Conservation (phyloP, 1,140 invertebrate genomes). For the Oreohelix idahoensis region DNA sequence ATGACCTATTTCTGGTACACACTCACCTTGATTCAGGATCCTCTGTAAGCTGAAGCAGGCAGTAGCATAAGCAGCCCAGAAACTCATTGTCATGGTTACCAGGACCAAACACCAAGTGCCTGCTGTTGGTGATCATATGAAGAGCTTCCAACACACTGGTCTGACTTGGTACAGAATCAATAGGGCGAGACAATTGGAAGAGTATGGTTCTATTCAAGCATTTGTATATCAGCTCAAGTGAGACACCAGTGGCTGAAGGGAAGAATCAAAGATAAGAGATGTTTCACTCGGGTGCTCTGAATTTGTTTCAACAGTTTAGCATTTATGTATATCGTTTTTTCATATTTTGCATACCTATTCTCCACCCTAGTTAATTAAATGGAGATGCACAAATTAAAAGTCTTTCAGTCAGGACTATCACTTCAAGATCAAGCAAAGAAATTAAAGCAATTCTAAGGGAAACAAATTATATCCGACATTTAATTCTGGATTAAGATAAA, state of each 20-base stretch:
- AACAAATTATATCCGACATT: too few species aligned
- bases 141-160: conserved; percentile 93
- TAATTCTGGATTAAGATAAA: too few species aligned
- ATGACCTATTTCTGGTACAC: neutral
- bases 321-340: too few species aligned
- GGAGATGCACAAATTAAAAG: too few species aligned
- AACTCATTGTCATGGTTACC: conserved; percentile 96
- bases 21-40: conserved; percentile 86
- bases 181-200: conserved; percentile 91
- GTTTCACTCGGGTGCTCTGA: too few species aligned
- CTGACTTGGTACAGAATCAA: conserved; percentile 86
- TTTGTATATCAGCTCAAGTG: conserved; percentile 87
- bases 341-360: too few species aligned
- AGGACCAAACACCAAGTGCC: conserved; percentile 90
- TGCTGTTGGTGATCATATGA: conserved; percentile 89
- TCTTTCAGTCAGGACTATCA: too few species aligned
- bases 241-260: conserved; percentile 71
- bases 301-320: too few species aligned
- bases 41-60: conserved; percentile 92
- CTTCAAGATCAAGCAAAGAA: too few species aligned
- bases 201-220: conserved; percentile 95
- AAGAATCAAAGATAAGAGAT: neutral
- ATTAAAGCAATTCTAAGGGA: too few species aligned
- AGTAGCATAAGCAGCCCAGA: conserved; percentile 94
- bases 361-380: too few species aligned